Evolutionary conservation across 2,113 vertebrate genomes (phyloP).

Genomic region (Tympanuchus pallidicinctus): DNA sequence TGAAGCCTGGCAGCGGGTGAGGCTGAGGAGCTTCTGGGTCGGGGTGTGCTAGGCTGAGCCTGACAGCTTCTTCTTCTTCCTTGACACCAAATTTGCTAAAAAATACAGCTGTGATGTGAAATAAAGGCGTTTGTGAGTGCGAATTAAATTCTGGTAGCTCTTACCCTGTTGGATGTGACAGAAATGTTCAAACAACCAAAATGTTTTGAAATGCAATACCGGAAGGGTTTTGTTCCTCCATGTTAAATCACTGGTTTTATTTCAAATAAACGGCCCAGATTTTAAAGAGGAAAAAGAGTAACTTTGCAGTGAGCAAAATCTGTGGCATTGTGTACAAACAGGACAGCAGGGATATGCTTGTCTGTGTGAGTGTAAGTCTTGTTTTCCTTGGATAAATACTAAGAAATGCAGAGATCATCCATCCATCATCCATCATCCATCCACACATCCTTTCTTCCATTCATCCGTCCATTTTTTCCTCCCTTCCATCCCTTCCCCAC

Average conservation of each 20-base stretch:
- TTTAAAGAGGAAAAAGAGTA: neutral
- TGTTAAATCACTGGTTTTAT: constrained; percentile 37
- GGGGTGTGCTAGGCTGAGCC: neutral
- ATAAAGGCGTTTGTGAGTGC: neutral
- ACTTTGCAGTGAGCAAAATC: neutral
- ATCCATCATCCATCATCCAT: no score
- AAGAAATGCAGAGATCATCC: neutral
- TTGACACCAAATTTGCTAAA: rapidly evolving
- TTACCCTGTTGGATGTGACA: constrained; percentile 32
- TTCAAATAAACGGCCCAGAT: constrained; percentile 10
- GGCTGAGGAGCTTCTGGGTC: neutral
- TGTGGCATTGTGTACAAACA: neutral
- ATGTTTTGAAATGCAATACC: constrained; percentile 44
- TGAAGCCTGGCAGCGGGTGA: rapidly evolving
- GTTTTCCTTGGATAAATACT: neutral
- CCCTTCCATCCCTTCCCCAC: neutral
- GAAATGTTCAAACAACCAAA: constrained; percentile 43
- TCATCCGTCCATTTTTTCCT: neutral
- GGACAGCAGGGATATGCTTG: rapidly evolving
- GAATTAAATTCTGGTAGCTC: constrained; percentile 47
- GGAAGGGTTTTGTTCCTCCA: neutral
- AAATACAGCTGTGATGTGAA: neutral
- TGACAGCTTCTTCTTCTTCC: neutral
- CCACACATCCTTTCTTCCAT: neutral
- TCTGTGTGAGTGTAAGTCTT: neutral